A percentile compares a stretch with the other conserved stretches of the same genome.
phyloP scores from a whole-genome alignment of 2,888 invertebrate genomes.

The Ecliptopera silaceata region DNA sequence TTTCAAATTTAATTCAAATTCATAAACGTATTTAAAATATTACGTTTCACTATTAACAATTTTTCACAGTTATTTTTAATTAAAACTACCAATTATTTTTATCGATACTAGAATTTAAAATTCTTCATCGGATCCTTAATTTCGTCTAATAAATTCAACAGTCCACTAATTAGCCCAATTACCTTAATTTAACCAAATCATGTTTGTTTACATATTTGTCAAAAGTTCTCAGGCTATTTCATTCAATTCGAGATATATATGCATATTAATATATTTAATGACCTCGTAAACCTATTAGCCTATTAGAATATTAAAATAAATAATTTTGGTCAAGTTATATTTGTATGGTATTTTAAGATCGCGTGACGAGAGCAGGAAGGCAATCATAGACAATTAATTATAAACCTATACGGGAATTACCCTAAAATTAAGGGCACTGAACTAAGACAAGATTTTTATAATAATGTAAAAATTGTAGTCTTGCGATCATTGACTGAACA shows the following conservation, averaged over 20 bases:
- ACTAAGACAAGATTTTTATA: too few species aligned
- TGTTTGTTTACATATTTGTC: slow-evolving; percentile 33
- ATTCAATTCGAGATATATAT: slow-evolving; percentile 33
- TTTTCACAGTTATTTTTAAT: too few species aligned
- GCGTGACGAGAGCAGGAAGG: slow-evolving; percentile 36
- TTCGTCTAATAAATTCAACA: slow-evolving; percentile 7
- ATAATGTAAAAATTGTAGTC: too few species aligned
- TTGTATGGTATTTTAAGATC: slow-evolving; percentile 27
- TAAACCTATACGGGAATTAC: background rate
- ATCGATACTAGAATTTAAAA: background rate
- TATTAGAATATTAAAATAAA: slow-evolving; percentile 34
- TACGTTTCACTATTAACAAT: too few species aligned
- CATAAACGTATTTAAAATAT: too few species aligned
- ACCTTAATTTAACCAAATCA: slow-evolving; percentile 22
- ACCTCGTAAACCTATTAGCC: slow-evolving; percentile 33
- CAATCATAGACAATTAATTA: slow-evolving; percentile 17
- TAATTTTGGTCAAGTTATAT: slow-evolving; percentile 16
- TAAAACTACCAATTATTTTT: background rate
- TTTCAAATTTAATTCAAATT: too few species aligned
- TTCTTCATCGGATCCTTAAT: background rate
- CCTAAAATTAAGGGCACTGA: background rate
- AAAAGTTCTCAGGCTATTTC: slow-evolving; percentile 34
- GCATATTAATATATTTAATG: slow-evolving; percentile 38
- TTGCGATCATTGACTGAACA: too few species aligned
- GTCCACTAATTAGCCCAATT: slow-evolving; percentile 22